Evolutionary conservation across 2,797 vertebrate species (phyloP), one percentile per base, ranked within the genome.

Genomic region (Anisognathus igniventris): DNA sequence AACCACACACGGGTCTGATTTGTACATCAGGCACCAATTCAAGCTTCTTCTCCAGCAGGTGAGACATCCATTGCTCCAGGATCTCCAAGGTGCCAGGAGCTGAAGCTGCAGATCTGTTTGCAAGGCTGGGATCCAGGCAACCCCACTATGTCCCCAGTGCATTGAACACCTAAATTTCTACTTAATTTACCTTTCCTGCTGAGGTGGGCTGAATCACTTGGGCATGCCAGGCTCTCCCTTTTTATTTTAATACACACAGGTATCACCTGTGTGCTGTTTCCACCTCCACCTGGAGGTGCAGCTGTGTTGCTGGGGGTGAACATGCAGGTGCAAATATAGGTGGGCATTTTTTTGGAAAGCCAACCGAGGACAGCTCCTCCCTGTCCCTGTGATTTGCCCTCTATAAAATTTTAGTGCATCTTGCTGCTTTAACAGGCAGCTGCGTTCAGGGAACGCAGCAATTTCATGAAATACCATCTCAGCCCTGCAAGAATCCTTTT

Each of bases 321-420:
- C n/a, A 14, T 5, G 12, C 30, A 16, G 31, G 12, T 53, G 13
- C 22, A 78, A 39, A 37, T 10, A 22, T 0, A 18, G 9, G 14
- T 24, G 21, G 1, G 4, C 2, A 3, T 51, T 6, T 23, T 23
- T 3, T 39, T 9, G 27, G 12, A 58, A 45, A 58, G 13, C 20
- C 47, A 37, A 14, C 10, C 10, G 20, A 37, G 23, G 30, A 8
- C 33, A 70, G 2, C 17, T 21, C 15, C 9, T 70, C 4, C 20
- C 14, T 62, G 7, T 8, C 4, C 10, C 10, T 0, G 3, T 8
- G 8, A n/a, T 62, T 9, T 47, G 39, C n/a, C 21, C 39, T 70
- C 39, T 18, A 22, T 2, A 37, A 66, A 65, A 70, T 35, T 62
- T n/a, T 3, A 16, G 19, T 3, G 1, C 37, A 4, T 48, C 8